Percentiles rank a stretch among this genome's conserved stretches.
Evolutionary conservation across 2,888 invertebrate species (phyloP).

Genomic region (Diplazon laetatorius): DNA sequence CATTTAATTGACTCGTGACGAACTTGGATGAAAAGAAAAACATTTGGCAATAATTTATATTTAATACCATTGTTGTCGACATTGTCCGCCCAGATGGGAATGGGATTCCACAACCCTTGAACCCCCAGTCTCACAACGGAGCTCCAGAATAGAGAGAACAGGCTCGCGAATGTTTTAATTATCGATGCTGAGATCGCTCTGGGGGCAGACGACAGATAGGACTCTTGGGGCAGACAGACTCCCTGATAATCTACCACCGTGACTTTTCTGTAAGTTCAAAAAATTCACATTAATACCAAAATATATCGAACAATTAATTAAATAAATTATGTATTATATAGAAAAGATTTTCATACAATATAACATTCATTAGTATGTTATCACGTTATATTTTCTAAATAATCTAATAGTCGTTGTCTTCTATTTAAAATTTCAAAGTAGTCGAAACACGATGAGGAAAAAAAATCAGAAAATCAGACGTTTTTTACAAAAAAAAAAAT

Average conservation of each 20-base stretch:
- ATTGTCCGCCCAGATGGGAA: constrained; percentile 73
- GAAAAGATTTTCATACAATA: too few species aligned
- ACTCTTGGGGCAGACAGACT: constrained; percentile 86
- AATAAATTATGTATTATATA: too few species aligned
- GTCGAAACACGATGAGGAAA: too few species aligned
- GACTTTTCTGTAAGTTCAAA: constrained; percentile 85
- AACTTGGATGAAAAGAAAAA: too few species aligned
- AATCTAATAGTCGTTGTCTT: too few species aligned
- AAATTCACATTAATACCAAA: too few species aligned
- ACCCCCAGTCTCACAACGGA: constrained; percentile 75
- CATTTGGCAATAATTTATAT: neutral
- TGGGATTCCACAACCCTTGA: constrained; percentile 76
- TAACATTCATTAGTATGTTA: too few species aligned
- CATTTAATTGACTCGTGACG: too few species aligned
- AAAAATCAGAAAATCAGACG: too few species aligned
- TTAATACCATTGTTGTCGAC: constrained; percentile 67
- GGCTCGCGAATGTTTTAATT: constrained; percentile 67
- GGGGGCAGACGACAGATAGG: constrained; percentile 81
- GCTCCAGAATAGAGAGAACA: constrained; percentile 76
- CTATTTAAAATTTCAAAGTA: too few species aligned
- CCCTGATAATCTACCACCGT: constrained; percentile 95
- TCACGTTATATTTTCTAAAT: too few species aligned
- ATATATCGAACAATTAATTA: too few species aligned
- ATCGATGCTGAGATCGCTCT: constrained; percentile 74
- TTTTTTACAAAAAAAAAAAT: neutral